phyloP scores from a whole-genome alignment of 2,113 vertebrate genomes.

The Ascaphus truei region DNA sequence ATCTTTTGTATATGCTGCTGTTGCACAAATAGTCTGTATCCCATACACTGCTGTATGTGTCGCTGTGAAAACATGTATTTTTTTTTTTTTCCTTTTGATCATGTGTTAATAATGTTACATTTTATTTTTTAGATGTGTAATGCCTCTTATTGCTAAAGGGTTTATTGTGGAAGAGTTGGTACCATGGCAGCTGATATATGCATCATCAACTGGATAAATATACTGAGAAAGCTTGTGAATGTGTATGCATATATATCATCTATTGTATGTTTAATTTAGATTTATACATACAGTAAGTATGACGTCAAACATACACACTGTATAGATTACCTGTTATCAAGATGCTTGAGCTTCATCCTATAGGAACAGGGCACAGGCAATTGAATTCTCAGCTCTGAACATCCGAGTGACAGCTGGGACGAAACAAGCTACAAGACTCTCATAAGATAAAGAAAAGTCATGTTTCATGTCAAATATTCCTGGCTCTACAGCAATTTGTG shows the following conservation, averaged over 20 bases:
- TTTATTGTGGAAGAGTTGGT: not conserved
- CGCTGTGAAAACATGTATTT: slow-evolving; percentile 7
- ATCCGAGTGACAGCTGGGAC: no score
- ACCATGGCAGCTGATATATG: not conserved
- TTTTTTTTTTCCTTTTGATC: slow-evolving; percentile 1
- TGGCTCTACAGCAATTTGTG: no score
- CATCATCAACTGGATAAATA: not conserved
- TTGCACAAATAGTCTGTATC: slow-evolving; percentile 29
- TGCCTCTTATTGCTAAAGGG: not conserved
- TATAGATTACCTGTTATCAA: no score
- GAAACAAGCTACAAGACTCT: no score
- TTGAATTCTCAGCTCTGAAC: no score
- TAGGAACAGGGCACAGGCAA: no score
- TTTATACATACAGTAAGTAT: slow-evolving; percentile 14
- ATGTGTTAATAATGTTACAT: not conserved
- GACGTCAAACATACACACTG: not conserved
- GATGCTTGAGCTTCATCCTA: no score
- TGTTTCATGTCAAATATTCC: no score
- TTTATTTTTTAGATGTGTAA: slow-evolving; percentile 7
- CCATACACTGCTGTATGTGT: slow-evolving; percentile 15
- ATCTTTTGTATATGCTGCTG: slow-evolving; percentile 31
- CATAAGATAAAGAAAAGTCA: no score
- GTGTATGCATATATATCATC: slow-evolving; percentile 14
- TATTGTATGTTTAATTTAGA: slow-evolving; percentile 2
- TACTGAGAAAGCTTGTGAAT: not conserved